Evolutionary conservation across 2,113 vertebrate species (phyloP).

Genomic region (Chitala chitala): DNA sequence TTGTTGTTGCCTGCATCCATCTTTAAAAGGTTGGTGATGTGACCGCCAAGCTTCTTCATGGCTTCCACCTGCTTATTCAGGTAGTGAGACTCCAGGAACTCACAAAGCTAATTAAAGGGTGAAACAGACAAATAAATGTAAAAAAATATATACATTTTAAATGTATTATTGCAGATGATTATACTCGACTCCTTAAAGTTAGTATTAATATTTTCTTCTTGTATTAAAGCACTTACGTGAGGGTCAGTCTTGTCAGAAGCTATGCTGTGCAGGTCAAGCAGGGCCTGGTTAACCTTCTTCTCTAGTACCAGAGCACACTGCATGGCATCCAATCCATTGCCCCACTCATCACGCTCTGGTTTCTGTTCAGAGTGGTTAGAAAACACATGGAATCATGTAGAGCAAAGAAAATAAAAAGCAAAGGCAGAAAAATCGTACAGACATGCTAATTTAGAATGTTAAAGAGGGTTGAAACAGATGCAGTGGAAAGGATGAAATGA

Average conservation of each 20-base stretch:
- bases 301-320: constrained; percentile 83
- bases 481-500: no score
- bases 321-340: constrained; percentile 82
- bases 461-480: no score
- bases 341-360: constrained; percentile 92
- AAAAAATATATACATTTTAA: constrained; percentile 57
- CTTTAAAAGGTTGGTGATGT: constrained; percentile 85
- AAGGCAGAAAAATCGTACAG: no score
- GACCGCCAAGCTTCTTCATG: constrained; percentile 88
- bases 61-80: constrained; percentile 92
- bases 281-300: constrained; percentile 7
- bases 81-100: constrained; percentile 90
- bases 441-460: no score
- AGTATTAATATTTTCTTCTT: neutral
- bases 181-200: no score
- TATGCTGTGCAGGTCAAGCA: constrained; percentile 68
- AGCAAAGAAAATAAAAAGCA: no score
- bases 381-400: neutral
- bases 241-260: constrained; percentile 86
- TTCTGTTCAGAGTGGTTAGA: constrained; percentile 40
- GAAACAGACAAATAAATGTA: constrained; percentile 60
- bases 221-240: constrained; percentile 70
- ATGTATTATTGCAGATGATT: no score
- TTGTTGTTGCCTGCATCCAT: constrained; percentile 85
- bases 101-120: no score